Base-by-base conservation (phyloP, 2,113 vertebrate genomes). In the Semicossyphus pulcher region DNA sequence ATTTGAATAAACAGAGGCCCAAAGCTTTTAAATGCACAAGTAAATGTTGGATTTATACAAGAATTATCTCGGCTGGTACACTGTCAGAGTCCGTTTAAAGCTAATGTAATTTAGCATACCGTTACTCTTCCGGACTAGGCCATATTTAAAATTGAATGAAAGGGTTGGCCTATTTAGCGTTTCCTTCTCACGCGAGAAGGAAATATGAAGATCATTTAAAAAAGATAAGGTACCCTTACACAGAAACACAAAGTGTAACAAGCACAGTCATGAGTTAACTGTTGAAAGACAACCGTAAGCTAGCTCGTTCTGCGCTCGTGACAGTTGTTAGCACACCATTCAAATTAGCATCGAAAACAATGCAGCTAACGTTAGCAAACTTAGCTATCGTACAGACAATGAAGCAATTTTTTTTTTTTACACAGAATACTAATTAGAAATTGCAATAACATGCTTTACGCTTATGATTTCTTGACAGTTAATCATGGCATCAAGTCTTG, bases 291-390 rank as follows among this genome's bases (percentile, higher is more conserved):
- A 20, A 8, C 18, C 12, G 11, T 23, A 2, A 14, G 1, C 1
- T 53, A 1, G 21, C n/a, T 39, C 12, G 44, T 7, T 39, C 4
- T 47, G 18, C 34, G 34, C 12, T 31, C 7, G 3, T 21, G 32
- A 42, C 28, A 26, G 7, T 5, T 11, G 36, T 20, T 26, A n/a
- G 21, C 12, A 60, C 23, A 4, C 29, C 4, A 39, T 59, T 59
- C 2, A 57, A 8, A 57, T 52, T 45, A 72, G 31, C 44, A 63
- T 21, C 7, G 7, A 36, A 14, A 74, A 73, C 37, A 62, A 18
- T 29, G 41, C 53, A 47, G 31, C 59, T 37, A 58, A 23, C 25
- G 15, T 28, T 58, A 41, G n/a, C 18, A 57, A 10, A 26, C 3
- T 8, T 23, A 21, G 15, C 37, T 8, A 18, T 41, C 16, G 5